Evolutionary conservation across 2,797 vertebrate genomes (phyloP).

Genomic region (Kryptolebias ocellatus): DNA sequence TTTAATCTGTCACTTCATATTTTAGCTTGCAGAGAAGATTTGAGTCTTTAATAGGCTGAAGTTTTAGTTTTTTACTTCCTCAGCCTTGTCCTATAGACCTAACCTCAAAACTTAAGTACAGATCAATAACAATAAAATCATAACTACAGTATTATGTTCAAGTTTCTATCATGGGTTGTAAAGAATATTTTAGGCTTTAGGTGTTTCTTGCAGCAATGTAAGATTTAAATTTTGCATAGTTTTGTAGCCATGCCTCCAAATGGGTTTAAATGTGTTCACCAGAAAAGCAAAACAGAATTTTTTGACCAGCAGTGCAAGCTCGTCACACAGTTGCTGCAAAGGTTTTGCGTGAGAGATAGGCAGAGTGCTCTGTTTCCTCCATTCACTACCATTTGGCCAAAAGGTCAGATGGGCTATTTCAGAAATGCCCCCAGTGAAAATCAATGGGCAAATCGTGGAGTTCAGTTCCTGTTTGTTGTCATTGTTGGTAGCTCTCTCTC

Average conservation of each 20-base stretch:
- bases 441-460: constrained; percentile 82
- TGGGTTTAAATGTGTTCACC: constrained; percentile 28
- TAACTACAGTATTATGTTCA: neutral
- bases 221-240: constrained; percentile 12
- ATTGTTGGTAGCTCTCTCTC: constrained; percentile 55
- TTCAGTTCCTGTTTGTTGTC: constrained; percentile 76
- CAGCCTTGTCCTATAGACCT: constrained; percentile 1
- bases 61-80: too few relatives aligned
- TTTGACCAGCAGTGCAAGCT: constrained; percentile 28
- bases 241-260: constrained; percentile 14
- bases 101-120: neutral
- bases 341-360: constrained; percentile 46
- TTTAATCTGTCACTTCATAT: too few relatives aligned
- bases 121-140: constrained; percentile 4
- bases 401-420: constrained; percentile 85
- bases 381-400: constrained; percentile 79
- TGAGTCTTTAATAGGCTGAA: too few relatives aligned
- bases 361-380: constrained; percentile 68
- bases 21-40: too few relatives aligned
- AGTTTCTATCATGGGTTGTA: neutral
- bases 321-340: constrained; percentile 37
- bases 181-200: constrained; percentile 6
- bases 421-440: constrained; percentile 84
- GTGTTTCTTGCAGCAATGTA: constrained; percentile 8
- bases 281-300: constrained; percentile 23